Conservation (phyloP, 2,888 invertebrate species). For the Pseudococcus viburni region DNA sequence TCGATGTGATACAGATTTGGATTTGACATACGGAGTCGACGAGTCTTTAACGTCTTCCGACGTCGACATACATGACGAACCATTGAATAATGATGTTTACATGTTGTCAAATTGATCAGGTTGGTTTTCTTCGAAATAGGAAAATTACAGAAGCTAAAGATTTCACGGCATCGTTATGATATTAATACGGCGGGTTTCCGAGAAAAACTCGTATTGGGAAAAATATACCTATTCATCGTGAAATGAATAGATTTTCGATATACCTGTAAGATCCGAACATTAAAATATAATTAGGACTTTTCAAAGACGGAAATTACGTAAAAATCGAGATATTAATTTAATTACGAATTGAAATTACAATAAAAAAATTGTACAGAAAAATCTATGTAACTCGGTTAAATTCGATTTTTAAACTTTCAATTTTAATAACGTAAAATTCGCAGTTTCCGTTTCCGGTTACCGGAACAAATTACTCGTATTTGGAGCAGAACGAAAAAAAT, state of each 20-base stretch:
- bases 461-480: neutral
- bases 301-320: neutral
- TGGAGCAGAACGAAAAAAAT: neutral
- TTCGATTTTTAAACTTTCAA: neutral
- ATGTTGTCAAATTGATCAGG: constrained; percentile 23
- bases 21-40: neutral
- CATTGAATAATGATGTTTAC: constrained; percentile 14
- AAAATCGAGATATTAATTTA: neutral
- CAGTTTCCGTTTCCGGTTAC: neutral
- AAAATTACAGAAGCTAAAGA: neutral
- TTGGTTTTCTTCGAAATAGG: neutral
- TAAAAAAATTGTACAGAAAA: neutral
- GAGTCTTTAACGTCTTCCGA: neutral
- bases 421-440: neutral
- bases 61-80: neutral
- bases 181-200: neutral
- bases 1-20: neutral
- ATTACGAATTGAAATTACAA: neutral
- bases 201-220: constrained; percentile 1
- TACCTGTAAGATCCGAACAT: neutral
- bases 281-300: neutral
- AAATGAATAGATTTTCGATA: neutral
- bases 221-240: neutral
- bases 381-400: neutral
- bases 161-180: constrained; percentile 22